Percentiles rank a stretch among this genome's conserved stretches.
Conservation (phyloP, 2,113 vertebrate species). For the Spea multiplicata region DNA sequence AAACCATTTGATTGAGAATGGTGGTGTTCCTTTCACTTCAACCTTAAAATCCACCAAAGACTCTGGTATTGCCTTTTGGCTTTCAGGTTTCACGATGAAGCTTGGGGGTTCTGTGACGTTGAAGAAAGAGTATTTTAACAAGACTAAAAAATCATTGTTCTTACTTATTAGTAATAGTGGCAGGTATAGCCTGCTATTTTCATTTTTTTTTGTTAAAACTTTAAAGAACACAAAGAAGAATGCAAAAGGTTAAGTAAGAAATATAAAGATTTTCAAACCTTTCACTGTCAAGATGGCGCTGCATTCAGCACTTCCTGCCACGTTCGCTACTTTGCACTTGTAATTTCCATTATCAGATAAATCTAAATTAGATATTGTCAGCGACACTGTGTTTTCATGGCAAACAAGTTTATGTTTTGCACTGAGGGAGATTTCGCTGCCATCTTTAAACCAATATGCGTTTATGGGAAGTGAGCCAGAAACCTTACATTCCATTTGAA, state of each 20-base stretch:
- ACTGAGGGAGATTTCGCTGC: constrained; percentile 80
- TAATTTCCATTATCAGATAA: constrained; percentile 84
- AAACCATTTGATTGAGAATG: constrained; percentile 92
- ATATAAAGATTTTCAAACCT: constrained; percentile 78
- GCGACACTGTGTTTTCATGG: constrained; percentile 80
- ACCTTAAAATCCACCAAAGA: constrained; percentile 87
- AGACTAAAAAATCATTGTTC: neutral
- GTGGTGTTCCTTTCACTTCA: constrained; percentile 86
- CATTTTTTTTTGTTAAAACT: constrained; percentile 8
- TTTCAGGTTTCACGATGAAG: constrained; percentile 82
- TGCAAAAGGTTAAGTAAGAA: constrained; percentile 35
- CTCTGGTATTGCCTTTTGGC: constrained; percentile 82
- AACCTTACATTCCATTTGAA: constrained; percentile 88
- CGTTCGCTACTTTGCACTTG: constrained; percentile 83
- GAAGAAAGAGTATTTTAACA: constrained; percentile 60
- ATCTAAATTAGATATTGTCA: constrained; percentile 85
- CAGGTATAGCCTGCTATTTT: neutral
- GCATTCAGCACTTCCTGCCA: constrained; percentile 84
- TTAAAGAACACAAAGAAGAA: constrained; percentile 30
- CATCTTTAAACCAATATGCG: constrained; percentile 93
- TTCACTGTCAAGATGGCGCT: constrained; percentile 84
- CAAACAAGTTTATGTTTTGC: constrained; percentile 86
- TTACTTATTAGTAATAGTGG: neutral
- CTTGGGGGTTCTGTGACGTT: constrained; percentile 86
- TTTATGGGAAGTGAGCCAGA: constrained; percentile 90